Evolutionary conservation across 2,888 invertebrate species (phyloP).

Genomic region (Drosophila limbata): DNA sequence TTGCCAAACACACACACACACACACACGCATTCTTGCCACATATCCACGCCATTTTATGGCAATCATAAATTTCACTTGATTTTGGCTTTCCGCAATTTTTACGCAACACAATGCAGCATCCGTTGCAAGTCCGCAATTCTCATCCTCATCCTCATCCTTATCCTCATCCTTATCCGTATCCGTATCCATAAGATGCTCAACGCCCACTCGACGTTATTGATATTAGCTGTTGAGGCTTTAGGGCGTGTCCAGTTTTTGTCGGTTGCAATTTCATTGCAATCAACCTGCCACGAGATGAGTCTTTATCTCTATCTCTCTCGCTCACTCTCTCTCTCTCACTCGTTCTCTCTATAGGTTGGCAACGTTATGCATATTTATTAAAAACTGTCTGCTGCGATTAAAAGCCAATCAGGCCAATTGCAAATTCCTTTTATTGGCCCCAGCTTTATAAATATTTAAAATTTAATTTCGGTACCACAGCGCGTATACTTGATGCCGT

Average conservation of each 20-base stretch:
- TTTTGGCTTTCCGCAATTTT: conserved; percentile 66
- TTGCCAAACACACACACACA: neutral
- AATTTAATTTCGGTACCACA: conserved; percentile 76
- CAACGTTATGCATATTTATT: conserved; percentile 78
- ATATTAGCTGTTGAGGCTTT: conserved; percentile 44
- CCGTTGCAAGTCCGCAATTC: conserved; percentile 44
- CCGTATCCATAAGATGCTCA: conserved; percentile 39
- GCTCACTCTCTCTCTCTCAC: neutral
- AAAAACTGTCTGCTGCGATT: conserved; percentile 80
- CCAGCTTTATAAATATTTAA: conserved; percentile 78
- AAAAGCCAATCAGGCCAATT: conserved; percentile 80
- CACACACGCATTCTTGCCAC: conserved; percentile 25
- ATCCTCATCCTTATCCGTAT: conserved; percentile 24
- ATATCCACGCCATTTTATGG: conserved; percentile 74
- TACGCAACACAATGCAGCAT: conserved; percentile 60
- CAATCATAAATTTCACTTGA: conserved; percentile 78
- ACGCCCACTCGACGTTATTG: conserved; percentile 32
- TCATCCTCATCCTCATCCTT: conserved; percentile 14
- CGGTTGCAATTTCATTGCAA: conserved; percentile 39
- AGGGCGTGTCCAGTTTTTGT: conserved; percentile 30
- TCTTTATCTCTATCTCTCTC: neutral
- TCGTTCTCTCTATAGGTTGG: conserved; percentile 3
- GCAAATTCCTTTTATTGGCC: conserved; percentile 79
- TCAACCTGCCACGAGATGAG: conserved; percentile 9
- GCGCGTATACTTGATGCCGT: conserved; percentile 58